Percentiles rank a stretch among this genome's conserved stretches.
Evolutionary conservation across 2,797 vertebrate genomes (phyloP).

Genomic region (Paguma larvata): DNA sequence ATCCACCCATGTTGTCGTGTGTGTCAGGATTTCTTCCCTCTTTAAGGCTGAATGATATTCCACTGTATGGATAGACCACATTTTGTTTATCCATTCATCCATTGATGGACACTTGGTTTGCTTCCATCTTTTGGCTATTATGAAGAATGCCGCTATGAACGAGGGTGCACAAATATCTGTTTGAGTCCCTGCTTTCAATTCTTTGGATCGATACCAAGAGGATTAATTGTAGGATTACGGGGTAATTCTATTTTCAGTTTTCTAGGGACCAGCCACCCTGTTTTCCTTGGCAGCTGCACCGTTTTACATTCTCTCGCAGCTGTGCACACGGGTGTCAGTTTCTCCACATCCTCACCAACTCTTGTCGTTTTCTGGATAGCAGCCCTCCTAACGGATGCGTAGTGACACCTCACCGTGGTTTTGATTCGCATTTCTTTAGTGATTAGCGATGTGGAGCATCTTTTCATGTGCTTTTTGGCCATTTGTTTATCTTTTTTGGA

Average conservation of each 20-base stretch:
- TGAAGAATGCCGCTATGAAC: background rate
- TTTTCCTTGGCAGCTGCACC: background rate
- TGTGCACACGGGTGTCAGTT: background rate
- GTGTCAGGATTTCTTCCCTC: background rate
- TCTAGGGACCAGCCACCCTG: background rate
- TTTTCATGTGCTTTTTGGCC: background rate
- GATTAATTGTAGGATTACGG: background rate
- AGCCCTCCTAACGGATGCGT: background rate
- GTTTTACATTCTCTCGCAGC: background rate
- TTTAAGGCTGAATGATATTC: background rate
- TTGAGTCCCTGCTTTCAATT: background rate
- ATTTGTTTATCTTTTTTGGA: background rate
- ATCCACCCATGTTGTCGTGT: background rate
- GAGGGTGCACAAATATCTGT: background rate
- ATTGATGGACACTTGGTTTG: background rate
- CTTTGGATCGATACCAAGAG: background rate
- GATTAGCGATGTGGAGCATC: background rate
- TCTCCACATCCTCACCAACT: background rate
- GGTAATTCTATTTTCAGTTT: background rate
- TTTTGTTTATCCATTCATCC: background rate
- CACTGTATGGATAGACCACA: too few species aligned
- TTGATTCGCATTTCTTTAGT: background rate
- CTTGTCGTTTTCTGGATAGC: background rate
- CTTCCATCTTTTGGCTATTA: background rate
- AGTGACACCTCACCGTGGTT: background rate